These are phyloP conservation scores for Apostichopus leukothele DNA, from an alignment of 53 echinoderm and acorn worm species.

Conservation along the genomic window DNA sequence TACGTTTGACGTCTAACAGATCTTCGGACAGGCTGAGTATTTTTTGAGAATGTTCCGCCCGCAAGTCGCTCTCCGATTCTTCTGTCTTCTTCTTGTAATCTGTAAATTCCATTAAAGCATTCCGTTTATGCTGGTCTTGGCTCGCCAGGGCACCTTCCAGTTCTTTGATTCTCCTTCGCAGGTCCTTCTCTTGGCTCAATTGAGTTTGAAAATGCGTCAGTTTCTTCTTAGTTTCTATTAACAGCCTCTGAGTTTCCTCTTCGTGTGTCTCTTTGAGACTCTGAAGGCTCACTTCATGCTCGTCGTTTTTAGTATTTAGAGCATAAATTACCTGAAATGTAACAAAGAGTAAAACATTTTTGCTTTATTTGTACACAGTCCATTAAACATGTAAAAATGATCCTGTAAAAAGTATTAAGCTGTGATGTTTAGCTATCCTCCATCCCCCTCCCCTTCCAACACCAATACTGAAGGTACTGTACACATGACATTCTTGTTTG, in stretches of 20 bases:
- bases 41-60: constrained; percentile 85
- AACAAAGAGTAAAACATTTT: too few species aligned
- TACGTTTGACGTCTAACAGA: constrained; percentile 72
- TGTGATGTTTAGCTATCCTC: too few species aligned
- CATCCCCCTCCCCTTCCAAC: too few species aligned
- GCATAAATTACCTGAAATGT: constrained; percentile 89
- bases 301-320: constrained; percentile 97
- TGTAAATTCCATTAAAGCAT: constrained; percentile 68
- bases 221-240: constrained; percentile 81
- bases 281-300: constrained; percentile 88
- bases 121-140: constrained; percentile 67
- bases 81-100: constrained; percentile 66
- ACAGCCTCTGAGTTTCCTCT: constrained; percentile 80
- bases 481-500: too few species aligned
- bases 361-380: too few species aligned
- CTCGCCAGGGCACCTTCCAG: constrained; percentile 69
- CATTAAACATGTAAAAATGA: too few species aligned
- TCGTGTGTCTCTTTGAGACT: constrained; percentile 86
- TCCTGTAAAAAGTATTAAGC: too few species aligned
- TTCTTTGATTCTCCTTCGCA: constrained; percentile 67
- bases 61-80: constrained; percentile 62
- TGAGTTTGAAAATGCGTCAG: constrained; percentile 73
- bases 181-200: constrained; percentile 77
- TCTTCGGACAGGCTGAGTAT: constrained; percentile 86
- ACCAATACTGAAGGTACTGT: too few species aligned